Percentiles rank a stretch among this genome's conserved stretches.
Evolutionary conservation across 2,888 invertebrate species (phyloP).

Genomic region (Tridacna crocea): DNA sequence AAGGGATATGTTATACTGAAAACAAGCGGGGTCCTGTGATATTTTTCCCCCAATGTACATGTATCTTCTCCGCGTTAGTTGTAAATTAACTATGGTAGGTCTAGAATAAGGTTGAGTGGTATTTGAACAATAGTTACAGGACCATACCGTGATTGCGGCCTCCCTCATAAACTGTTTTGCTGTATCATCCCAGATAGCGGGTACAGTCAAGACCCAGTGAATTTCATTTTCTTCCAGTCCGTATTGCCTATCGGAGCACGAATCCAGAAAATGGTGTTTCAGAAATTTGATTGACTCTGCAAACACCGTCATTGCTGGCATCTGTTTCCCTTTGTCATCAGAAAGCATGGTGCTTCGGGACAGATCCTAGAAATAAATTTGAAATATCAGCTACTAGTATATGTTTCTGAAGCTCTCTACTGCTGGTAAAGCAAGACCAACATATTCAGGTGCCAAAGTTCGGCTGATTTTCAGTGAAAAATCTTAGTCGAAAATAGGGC

Average conservation of each 20-base stretch:
- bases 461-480: too few relatives aligned
- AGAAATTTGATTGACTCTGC: slow-evolving; percentile 44
- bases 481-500: too few relatives aligned
- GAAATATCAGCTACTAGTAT: too few relatives aligned
- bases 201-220: slow-evolving; percentile 39
- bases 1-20: too few relatives aligned
- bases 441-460: too few relatives aligned
- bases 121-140: neutral
- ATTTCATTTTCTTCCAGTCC: slow-evolving; percentile 37
- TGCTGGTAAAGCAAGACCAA: too few relatives aligned
- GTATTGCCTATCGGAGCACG: slow-evolving; percentile 6
- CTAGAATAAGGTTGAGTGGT: too few relatives aligned
- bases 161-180: slow-evolving; percentile 56
- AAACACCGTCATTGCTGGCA: slow-evolving; percentile 52
- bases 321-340: slow-evolving; percentile 42
- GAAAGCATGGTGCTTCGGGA: slow-evolving; percentile 25
- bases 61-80: too few relatives aligned
- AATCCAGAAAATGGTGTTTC: slow-evolving; percentile 38
- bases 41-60: too few relatives aligned
- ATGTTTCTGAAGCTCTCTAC: too few relatives aligned
- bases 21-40: too few relatives aligned
- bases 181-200: slow-evolving; percentile 13
- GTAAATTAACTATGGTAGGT: too few relatives aligned
- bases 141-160: slow-evolving; percentile 31
- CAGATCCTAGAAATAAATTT: slow-evolving; percentile 27